Conservation (phyloP, 2,888 invertebrate genomes). For the Ornithoptera priamus region DNA sequence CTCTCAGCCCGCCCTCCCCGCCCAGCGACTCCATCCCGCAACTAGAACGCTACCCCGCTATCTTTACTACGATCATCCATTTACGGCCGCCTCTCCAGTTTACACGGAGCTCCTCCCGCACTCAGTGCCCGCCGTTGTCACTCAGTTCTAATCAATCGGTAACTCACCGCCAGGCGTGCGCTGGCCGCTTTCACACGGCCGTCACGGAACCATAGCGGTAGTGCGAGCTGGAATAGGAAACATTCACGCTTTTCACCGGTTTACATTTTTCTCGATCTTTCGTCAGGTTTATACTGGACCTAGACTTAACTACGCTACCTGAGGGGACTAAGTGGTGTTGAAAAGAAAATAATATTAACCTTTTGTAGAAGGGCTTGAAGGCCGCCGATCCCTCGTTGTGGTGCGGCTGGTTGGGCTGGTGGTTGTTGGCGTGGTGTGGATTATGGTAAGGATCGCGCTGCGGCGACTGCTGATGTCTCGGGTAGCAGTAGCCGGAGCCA, state of each 20-base stretch:
- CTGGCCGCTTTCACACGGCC: conserved; percentile 83
- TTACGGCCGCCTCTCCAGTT: conserved; percentile 60
- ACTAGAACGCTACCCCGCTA: conserved; percentile 67
- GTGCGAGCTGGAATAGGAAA: conserved; percentile 82
- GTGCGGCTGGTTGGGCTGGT: conserved; percentile 73
- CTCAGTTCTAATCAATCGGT: conserved; percentile 62
- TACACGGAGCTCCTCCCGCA: conserved; percentile 49
- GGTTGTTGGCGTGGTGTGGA: conserved; percentile 74
- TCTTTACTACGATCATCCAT: conserved; percentile 68
- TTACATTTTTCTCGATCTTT: conserved; percentile 33
- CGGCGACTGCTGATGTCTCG: conserved; percentile 76
- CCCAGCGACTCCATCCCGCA: conserved; percentile 65
- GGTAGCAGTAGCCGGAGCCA: conserved; percentile 78
- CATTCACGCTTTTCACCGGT: conserved; percentile 63
- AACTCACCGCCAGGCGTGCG: conserved; percentile 64
- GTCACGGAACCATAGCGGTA: conserved; percentile 87
- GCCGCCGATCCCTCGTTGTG: conserved; percentile 83
- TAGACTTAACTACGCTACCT: too few relatives aligned
- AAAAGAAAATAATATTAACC: conserved; percentile 77
- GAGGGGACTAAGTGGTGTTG: background rate
- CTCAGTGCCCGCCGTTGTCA: conserved; percentile 40
- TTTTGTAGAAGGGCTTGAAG: conserved; percentile 95
- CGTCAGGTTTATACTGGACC: too few relatives aligned
- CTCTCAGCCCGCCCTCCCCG: conserved; percentile 41
- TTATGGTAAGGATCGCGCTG: conserved; percentile 80